Base-by-base conservation (phyloP, 1,140 invertebrate species). In the Scaptomyza pallida region DNA sequence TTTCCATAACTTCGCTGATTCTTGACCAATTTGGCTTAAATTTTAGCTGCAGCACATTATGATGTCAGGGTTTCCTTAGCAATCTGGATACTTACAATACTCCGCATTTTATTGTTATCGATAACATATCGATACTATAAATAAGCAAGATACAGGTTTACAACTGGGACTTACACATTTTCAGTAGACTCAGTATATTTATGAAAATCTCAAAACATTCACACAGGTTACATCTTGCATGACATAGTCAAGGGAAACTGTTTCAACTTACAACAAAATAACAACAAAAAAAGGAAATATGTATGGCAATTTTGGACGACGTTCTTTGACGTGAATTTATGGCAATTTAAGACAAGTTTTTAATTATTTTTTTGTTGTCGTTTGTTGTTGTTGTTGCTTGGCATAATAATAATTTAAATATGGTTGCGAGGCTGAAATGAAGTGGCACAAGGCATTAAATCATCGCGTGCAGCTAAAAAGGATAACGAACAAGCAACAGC, bases 301-400 rank as follows among this genome's bases (percentile, higher is more conserved):
- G 57, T 73, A 78, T 74, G 78, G 78, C 78, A 81, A 81, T 26
- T 75, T 81, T 77, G 75, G 63, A 83, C 78, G 70, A 82, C 74
- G 82, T 81, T 86, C 82, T 86, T 86, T 78, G 82, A 86, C 82
- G 45, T 86, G 82, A 88, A 88, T 86, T 86, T 88, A 86, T 86
- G 83, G 82, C 83, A 86, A 86, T 86, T 86, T 80, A 78, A 88
- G 82, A 86, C 82, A 88, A 88, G 82, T 89, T 88, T 88, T 88
- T 88, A 89, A 88, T 88, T 88, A 88, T 88, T 88, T 86, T 86
- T 75, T 56, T 77, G 64, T 56, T 61, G 65, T 26, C 30, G 33
- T 41, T 50, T 45, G 35, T 45, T 30, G 30, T 41, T 51, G 63
- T 15, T 65, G 60, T 30, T 77, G 80, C 79, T 77, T 72, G 72